phyloP scores from a whole-genome alignment of 2,888 invertebrate species.

The Megaustenia siamemsis region DNA sequence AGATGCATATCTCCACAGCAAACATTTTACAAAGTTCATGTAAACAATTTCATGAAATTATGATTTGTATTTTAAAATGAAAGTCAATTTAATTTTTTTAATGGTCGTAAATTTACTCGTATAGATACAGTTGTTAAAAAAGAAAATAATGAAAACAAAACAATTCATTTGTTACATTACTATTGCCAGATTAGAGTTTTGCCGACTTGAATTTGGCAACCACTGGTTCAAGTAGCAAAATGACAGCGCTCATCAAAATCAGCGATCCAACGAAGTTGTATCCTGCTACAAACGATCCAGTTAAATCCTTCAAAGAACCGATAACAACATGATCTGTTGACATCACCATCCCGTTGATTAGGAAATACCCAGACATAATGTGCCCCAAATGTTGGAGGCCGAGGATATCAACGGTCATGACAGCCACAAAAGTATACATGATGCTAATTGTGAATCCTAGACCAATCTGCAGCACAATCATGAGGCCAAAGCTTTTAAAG shows the following conservation, averaged over 20 bases:
- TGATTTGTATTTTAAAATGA: no score
- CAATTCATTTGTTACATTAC: no score
- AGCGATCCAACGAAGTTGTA: constrained; percentile 39
- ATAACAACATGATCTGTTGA: constrained; percentile 26
- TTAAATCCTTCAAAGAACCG: constrained; percentile 24
- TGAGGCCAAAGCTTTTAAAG: constrained; percentile 20
- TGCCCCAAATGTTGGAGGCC: constrained; percentile 37
- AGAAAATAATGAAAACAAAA: no score
- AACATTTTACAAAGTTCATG: no score
- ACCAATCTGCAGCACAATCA: constrained; percentile 18
- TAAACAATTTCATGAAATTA: no score
- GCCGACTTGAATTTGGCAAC: constrained; percentile 7
- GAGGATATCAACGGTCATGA: constrained; percentile 17
- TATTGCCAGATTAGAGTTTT: no score
- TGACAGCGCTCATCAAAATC: not conserved
- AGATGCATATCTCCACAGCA: no score
- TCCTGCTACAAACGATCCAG: constrained; percentile 19
- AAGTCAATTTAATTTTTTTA: no score
- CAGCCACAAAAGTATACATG: constrained; percentile 22
- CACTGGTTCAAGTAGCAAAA: constrained; percentile 11
- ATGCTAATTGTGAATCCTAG: not conserved
- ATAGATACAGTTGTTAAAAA: no score
- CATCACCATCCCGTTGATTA: constrained; percentile 17
- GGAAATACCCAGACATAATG: constrained; percentile 35
- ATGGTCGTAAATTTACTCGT: no score